Base-by-base conservation (phyloP, 1,140 invertebrate species). In the Lordiphosa mommai region DNA sequence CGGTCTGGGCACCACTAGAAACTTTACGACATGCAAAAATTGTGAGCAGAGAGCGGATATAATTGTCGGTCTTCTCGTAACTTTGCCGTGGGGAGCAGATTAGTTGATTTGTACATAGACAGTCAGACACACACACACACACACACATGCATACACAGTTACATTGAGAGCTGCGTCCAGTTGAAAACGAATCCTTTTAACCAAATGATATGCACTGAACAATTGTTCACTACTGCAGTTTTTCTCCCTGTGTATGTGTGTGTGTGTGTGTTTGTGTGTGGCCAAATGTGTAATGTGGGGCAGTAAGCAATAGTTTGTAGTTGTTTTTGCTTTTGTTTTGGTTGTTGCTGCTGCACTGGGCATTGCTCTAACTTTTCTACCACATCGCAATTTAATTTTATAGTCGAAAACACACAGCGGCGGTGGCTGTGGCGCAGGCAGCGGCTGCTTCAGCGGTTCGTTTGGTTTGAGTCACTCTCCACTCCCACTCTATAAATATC, bases 11-110 rank as follows among this genome's bases (percentile, higher is more conserved):
- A 61, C 72, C 76, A 80, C 76, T 80, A 82, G 53, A 82, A 82
- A 82, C 77, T 82, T 82, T 82, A 84, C 77, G 77, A 82, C 77
- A 82, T 82, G 77, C 77, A 82, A 82, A 82, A 82, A 84, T 84
- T 76, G 72, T 72, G 77, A 82, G 77, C 77, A 82, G 72, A 84
- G 77, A 82, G 77, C 72, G 77, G 77, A 82, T 84, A 84, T 82
- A 82, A 82, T 82, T 84, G 77, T 82, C 77, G 77, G 77, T 82
- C 77, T 82, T 82, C 77, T 84, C 77, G 71, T 84, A 82, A 82
- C 77, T 84, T 82, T 84, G 68, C 77, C 77, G 72, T 82, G 77
- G 77, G 77, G 77, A 82, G 77, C 79, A 82, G 77, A 82, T 82
- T 82, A 84, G 77, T 82, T 82, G 77, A 82, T 82, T 82, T 84